A percentile compares a stretch with the other conserved stretches of the same genome.
phyloP scores from a whole-genome alignment of 2,888 invertebrate species.

The Empis stercorea region DNA sequence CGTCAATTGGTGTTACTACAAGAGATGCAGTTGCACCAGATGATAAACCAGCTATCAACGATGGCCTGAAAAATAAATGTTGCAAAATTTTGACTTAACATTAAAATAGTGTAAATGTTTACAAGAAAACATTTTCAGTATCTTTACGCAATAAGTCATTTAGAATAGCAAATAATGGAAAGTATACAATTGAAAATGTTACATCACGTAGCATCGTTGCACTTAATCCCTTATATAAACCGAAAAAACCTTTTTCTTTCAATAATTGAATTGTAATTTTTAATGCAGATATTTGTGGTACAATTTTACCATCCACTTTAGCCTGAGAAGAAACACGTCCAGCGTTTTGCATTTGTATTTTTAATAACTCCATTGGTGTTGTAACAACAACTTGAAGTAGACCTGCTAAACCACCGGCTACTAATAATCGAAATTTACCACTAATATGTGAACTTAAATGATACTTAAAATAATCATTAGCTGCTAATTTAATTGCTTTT shows the following conservation, averaged over 20 bases:
- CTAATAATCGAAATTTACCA: slow-evolving; percentile 62
- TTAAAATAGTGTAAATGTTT: slow-evolving; percentile 27
- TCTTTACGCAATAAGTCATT: slow-evolving; percentile 57
- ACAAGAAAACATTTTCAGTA: too few relatives aligned
- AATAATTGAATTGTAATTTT: slow-evolving; percentile 58
- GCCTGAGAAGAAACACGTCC: slow-evolving; percentile 62
- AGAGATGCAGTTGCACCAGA: slow-evolving; percentile 77
- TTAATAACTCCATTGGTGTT: slow-evolving; percentile 93
- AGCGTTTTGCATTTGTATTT: slow-evolving; percentile 94
- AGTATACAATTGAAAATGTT: slow-evolving; percentile 86
- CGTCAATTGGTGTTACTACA: slow-evolving; percentile 84
- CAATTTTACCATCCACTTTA: slow-evolving; percentile 43
- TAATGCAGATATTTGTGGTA: slow-evolving; percentile 57
- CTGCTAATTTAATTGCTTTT: slow-evolving; percentile 92
- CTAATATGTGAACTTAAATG: slow-evolving; percentile 54
- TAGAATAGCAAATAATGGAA: slow-evolving; percentile 83
- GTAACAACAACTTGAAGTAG: slow-evolving; percentile 89
- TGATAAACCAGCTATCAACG: slow-evolving; percentile 71
- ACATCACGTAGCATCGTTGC: slow-evolving; percentile 84
- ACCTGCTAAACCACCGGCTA: slow-evolving; percentile 86
- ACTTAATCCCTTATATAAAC: slow-evolving; percentile 78
- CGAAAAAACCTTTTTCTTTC: slow-evolving; percentile 66
- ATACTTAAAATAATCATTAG: slow-evolving; percentile 88
- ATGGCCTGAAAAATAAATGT: slow-evolving; percentile 74
- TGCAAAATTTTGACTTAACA: too few relatives aligned